These are phyloP conservation scores for Oscheius sp. DNA, from an alignment of 2,888 invertebrate genomes.

Conservation along the genomic window DNA sequence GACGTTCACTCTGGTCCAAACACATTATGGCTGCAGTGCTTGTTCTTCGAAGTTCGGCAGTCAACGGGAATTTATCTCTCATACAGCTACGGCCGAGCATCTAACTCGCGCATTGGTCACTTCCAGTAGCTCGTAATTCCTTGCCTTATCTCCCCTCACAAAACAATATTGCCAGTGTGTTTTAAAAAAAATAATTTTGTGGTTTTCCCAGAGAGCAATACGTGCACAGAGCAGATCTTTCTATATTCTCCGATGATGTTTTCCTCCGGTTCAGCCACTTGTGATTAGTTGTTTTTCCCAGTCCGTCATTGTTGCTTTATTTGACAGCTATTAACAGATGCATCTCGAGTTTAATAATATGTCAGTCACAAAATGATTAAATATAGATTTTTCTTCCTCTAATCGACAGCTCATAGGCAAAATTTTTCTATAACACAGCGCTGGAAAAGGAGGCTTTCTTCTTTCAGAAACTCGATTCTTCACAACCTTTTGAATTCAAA, in stretches of 20 bases:
- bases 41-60: conserved; percentile 19
- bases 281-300: conserved; percentile 4
- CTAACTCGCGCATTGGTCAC: not conserved
- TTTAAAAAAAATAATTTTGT: not conserved
- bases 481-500: too few relatives aligned
- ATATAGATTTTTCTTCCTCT: too few relatives aligned
- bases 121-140: conserved; percentile 10
- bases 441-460: too few relatives aligned
- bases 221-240: conserved; percentile 25
- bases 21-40: conserved; percentile 61
- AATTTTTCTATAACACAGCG: too few relatives aligned
- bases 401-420: too few relatives aligned
- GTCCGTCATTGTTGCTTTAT: not conserved
- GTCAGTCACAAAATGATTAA: not conserved
- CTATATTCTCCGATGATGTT: conserved; percentile 6
- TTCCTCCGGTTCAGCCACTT: conserved; percentile 3
- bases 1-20: conserved; percentile 63
- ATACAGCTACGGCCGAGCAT: conserved; percentile 22
- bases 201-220: conserved; percentile 21
- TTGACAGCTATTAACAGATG: conserved; percentile 16
- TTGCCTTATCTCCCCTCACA: conserved; percentile 2
- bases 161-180: conserved; percentile 9
- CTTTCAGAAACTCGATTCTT: not conserved
- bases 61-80: conserved; percentile 26
- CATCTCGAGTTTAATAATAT: conserved; percentile 12